Percentiles rank a stretch among this genome's conserved stretches.
Evolutionary conservation across 2,113 vertebrate genomes (phyloP).

Genomic region (Pitta sordida): DNA sequence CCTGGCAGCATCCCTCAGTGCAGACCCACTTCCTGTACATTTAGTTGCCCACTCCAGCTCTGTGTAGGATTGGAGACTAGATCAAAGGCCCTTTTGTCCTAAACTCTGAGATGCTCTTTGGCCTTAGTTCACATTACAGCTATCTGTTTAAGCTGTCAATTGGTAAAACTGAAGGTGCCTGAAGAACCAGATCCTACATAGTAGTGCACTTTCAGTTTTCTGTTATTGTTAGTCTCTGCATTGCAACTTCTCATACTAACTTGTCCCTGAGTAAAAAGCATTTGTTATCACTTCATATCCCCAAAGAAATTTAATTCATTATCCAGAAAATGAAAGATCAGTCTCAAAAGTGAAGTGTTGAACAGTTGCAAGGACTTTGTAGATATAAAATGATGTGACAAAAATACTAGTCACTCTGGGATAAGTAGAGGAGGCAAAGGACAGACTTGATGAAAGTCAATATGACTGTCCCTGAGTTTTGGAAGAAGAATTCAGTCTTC

Average conservation of each 20-base stretch:
- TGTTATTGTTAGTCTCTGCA: neutral
- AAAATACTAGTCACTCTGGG: neutral
- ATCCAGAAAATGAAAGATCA: slow-evolving; percentile 3
- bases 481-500: neutral
- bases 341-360: neutral
- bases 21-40: neutral
- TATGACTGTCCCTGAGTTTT: neutral
- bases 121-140: neutral
- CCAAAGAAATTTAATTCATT: neutral
- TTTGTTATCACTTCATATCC: slow-evolving; percentile 6
- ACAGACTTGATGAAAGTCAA: neutral
- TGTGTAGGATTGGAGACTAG: neutral
- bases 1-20: neutral
- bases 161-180: neutral
- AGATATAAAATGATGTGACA: neutral
- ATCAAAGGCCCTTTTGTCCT: neutral
- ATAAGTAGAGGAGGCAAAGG: neutral
- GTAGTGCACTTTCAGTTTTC: neutral
- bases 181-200: neutral
- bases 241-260: neutral
- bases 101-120: neutral
- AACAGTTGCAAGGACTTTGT: neutral
- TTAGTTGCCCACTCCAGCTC: rapidly evolving
- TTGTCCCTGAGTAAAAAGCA: neutral
- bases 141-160: neutral